Percentiles rank a stretch among this genome's conserved stretches.
Conservation (phyloP, 2,888 invertebrate genomes). For the Tachystola acroxantha region DNA sequence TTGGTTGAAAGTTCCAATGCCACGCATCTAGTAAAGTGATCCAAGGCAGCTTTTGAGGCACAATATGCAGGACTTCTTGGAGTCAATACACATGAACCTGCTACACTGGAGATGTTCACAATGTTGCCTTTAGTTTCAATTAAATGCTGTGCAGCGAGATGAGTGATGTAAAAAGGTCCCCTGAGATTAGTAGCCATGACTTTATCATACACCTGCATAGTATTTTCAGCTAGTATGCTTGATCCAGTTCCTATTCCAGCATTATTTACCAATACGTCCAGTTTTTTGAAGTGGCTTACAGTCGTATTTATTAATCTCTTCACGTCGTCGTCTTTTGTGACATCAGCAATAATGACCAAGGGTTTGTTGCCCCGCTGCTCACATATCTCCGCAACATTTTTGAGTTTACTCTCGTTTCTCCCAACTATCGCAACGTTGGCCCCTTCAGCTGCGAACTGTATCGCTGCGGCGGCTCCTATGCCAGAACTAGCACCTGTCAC, state of each 20-base stretch:
- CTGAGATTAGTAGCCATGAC: constrained; percentile 9
- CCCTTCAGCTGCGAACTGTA: constrained; percentile 18
- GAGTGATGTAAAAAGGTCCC: constrained; percentile 4
- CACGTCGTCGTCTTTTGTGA: constrained; percentile 22
- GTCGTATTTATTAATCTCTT: constrained; percentile 23
- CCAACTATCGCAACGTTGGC: constrained; percentile 26
- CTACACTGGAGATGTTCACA: constrained; percentile 11
- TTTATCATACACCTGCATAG: constrained; percentile 4
- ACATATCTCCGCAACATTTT: constrained; percentile 20
- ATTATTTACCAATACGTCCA: constrained; percentile 13
- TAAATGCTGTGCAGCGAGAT: constrained; percentile 7
- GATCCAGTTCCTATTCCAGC: constrained; percentile 5
- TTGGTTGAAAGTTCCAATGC: constrained; percentile 2
- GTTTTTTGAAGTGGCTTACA: constrained; percentile 11
- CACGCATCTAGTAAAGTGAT: constrained; percentile 1
- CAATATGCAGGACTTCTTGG: constrained; percentile 1
- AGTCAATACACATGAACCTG: background rate
- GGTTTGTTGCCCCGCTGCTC: constrained; percentile 21
- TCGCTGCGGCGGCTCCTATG: constrained; percentile 16
- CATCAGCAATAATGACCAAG: constrained; percentile 26
- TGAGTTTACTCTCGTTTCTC: constrained; percentile 26
- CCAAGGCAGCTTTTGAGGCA: constrained; percentile 4
- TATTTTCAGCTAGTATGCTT: constrained; percentile 1
- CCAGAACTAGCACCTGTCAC: constrained; percentile 16
- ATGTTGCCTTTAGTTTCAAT: constrained; percentile 11